phyloP scores from a whole-genome alignment of 2,113 vertebrate genomes.

The Crotalus tigris region DNA sequence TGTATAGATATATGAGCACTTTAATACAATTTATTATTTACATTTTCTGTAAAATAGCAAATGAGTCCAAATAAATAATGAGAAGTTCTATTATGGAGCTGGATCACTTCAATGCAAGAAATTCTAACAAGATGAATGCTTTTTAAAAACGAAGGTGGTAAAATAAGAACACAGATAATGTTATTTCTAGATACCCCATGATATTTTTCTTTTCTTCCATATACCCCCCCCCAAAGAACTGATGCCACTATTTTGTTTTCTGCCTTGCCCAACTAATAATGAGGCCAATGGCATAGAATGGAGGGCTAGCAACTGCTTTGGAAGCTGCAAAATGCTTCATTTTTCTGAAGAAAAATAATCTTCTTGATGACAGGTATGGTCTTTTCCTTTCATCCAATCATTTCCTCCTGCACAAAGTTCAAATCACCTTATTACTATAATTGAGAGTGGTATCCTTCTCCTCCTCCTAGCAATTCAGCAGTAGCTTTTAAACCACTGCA shows the following conservation, averaged over 20 bases:
- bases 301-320: too few species aligned
- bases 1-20: constrained; percentile 45
- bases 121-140: neutral
- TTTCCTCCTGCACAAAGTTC: neutral
- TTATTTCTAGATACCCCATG: neutral
- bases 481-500: neutral
- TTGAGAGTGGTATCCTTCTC: neutral
- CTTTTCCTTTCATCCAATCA: neutral
- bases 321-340: neutral
- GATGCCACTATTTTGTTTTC: neutral
- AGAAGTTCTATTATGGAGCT: neutral
- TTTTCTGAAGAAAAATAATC: neutral
- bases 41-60: constrained; percentile 32
- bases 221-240: neutral
- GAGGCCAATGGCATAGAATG: neutral
- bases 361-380: neutral
- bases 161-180: neutral
- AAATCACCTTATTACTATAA: neutral
- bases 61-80: constrained; percentile 4
- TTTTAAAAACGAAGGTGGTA: neutral
- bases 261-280: neutral
- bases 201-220: neutral
- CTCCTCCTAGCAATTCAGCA: neutral
- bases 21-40: constrained; percentile 46
- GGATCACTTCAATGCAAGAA: neutral